Percentiles rank a stretch among this genome's conserved stretches.
These are phyloP conservation scores for Triplophysa bombifrons DNA, from an alignment of 2,797 vertebrate genomes.

Conservation along the genomic window DNA sequence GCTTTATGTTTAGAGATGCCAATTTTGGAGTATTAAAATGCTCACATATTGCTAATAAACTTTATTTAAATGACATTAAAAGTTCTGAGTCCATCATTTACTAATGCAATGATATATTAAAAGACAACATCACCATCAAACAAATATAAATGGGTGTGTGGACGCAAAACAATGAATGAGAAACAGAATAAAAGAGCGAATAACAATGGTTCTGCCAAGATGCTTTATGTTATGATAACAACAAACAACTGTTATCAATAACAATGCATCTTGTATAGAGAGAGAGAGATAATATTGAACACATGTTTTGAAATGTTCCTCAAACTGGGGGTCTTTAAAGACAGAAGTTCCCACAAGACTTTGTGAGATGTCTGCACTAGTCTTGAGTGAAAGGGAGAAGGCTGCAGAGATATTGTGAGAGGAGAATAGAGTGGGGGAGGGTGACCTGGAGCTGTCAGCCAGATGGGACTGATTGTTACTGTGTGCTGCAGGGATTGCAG, in stretches of 20 bases:
- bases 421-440: conserved; percentile 37
- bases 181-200: background rate
- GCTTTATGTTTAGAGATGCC: background rate
- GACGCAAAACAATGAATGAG: background rate
- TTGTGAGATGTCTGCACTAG: conserved; percentile 14
- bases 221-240: too few relatives aligned
- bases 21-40: background rate
- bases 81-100: background rate
- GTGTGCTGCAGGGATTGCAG: conserved; percentile 41
- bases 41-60: too few relatives aligned
- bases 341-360: conserved; percentile 13
- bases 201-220: too few relatives aligned
- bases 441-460: conserved; percentile 49
- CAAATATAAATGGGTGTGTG: background rate
- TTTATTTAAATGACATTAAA: background rate
- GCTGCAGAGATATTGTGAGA: conserved; percentile 34
- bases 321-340: background rate
- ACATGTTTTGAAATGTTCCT: too few relatives aligned
- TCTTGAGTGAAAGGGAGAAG: background rate
- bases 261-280: background rate
- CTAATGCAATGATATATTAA: background rate
- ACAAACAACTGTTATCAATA: background rate
- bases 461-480: conserved; percentile 62
- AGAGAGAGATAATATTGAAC: background rate
- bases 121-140: too few relatives aligned